phyloP scores from a whole-genome alignment of 2,797 vertebrate species.

The Hippocampus kuda region DNA sequence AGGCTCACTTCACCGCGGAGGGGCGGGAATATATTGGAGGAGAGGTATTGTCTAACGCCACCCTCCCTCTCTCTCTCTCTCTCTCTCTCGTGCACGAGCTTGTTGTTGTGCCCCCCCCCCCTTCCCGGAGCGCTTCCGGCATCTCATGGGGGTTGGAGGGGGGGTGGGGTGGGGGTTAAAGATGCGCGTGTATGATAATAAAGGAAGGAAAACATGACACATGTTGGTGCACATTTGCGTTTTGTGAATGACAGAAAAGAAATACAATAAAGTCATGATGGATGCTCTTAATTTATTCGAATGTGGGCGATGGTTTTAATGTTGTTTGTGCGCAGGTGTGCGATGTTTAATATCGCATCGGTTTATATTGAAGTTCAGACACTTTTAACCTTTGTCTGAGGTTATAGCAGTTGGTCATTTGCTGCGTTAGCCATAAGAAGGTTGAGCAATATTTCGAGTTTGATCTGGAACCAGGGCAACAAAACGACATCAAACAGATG shows the following conservation, averaged over 20 bases:
- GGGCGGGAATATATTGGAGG: conserved; percentile 67
- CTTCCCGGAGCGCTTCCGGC: conserved; percentile 48
- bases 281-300: conserved; percentile 2
- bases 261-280: not conserved
- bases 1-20: conserved; percentile 62
- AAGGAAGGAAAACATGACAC: not conserved
- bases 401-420: not conserved
- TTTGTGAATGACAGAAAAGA: conserved; percentile 2
- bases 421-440: not conserved
- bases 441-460: not conserved
- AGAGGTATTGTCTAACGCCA: conserved; percentile 69
- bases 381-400: not conserved
- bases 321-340: not conserved
- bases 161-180: conserved; percentile 48
- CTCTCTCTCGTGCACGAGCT: conserved; percentile 14
- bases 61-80: conserved; percentile 47
- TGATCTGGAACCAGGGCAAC: not conserved
- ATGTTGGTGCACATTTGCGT: too few species aligned
- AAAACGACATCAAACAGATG: not conserved
- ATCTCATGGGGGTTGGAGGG: conserved; percentile 50
- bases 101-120: conserved; percentile 57
- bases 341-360: not conserved
- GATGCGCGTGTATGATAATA: conserved; percentile 62
- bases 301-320: not conserved
- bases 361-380: not conserved